Conservation (phyloP, 2,797 vertebrate genomes). For the Ptychadena robeensis region DNA sequence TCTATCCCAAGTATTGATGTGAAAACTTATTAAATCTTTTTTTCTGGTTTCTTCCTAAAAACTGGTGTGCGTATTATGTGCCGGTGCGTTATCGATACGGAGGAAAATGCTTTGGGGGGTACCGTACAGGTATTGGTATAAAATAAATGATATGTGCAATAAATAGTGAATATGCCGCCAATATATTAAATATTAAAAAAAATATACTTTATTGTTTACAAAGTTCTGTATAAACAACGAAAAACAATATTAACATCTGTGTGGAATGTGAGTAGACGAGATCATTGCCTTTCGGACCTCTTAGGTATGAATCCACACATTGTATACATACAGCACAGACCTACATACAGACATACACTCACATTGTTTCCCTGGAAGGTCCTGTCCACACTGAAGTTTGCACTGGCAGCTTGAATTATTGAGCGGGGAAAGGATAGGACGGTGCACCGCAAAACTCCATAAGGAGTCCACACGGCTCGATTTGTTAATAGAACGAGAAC, state of each 20-base stretch:
- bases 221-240: slow-evolving; percentile 76
- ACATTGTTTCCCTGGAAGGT: slow-evolving; percentile 5
- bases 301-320: slow-evolving; percentile 8
- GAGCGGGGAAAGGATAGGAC: not conserved
- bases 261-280: slow-evolving; percentile 8
- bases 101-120: no score
- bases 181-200: slow-evolving; percentile 52
- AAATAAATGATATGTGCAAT: no score
- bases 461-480: no score
- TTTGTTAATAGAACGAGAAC: no score
- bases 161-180: not conserved
- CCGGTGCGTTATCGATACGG: no score
- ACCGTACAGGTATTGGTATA: no score
- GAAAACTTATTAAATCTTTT: no score
- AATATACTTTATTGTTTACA: slow-evolving; percentile 70
- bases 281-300: not conserved
- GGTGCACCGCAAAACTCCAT: not conserved
- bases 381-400: not conserved
- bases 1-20: no score
- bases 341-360: slow-evolving; percentile 2
- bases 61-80: no score
- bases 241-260: slow-evolving; percentile 66
- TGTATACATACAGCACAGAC: no score
- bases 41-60: no score
- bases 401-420: not conserved